phyloP scores from a whole-genome alignment of 1,140 invertebrate genomes.

The Eubasilissa regina region DNA sequence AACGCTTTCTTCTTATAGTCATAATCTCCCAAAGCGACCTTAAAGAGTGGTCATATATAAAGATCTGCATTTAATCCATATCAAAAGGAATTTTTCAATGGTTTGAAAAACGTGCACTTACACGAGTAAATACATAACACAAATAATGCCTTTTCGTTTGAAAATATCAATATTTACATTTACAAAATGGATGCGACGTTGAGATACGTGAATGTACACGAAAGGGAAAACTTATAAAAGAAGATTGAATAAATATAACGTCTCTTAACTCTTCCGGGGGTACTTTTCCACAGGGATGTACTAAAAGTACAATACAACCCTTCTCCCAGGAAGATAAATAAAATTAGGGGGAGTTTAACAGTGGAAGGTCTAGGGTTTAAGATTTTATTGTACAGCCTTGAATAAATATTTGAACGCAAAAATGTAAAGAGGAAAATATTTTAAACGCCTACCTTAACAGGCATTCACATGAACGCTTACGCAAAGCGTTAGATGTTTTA shows the following conservation, averaged over 20 bases:
- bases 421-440: background rate
- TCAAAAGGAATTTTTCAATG: background rate
- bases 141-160: background rate
- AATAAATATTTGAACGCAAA: background rate
- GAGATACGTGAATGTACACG: background rate
- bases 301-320: constrained; percentile 27
- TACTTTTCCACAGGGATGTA: background rate
- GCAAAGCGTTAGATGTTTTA: too few species aligned
- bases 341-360: constrained; percentile 19
- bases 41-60: too few species aligned
- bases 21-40: too few species aligned
- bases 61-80: too few species aligned
- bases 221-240: background rate
- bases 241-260: background rate
- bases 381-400: constrained; percentile 21
- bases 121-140: background rate
- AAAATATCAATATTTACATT: background rate
- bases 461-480: background rate
- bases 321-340: constrained; percentile 19
- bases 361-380: background rate
- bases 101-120: background rate
- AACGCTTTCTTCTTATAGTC: too few species aligned
- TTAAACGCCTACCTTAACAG: background rate
- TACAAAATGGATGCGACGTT: background rate
- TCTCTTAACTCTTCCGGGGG: background rate